Evolutionary conservation across 2,888 invertebrate species (phyloP), one percentile per base, ranked within the genome.

Genomic region (Chalcis sispes): DNA sequence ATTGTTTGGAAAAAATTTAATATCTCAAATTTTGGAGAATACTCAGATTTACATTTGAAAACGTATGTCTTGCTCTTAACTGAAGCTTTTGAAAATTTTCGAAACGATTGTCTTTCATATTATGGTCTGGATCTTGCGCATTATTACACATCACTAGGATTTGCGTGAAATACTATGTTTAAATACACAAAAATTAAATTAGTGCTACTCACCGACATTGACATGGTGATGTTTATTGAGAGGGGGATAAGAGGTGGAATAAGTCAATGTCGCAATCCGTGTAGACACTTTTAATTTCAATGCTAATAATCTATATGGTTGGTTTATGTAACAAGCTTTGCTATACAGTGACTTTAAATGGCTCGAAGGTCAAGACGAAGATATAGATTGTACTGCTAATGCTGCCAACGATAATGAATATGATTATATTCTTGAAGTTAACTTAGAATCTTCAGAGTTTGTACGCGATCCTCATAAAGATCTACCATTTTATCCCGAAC

Each of bases 281-380:
- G 7, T 54, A 36, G 36, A 18, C 4, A 13, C 40, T 15, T 15
- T 70, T 3, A 46, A 70, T 36, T 70, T 18, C 25, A 61, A 67
- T 32, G 50, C 59, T 7, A 74, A 74, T 40, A 74, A 74, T 36
- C 18, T 59, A 20, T 74, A 54, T 15, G 27, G 50, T 27, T 54
- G 54, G 27, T 25, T 27, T 54, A 54, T 54, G 54, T 27, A 25
- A 1, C 2, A 54, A 27, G 2, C 25, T 27, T 13, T 23, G 4
- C 23, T 20, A 8, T 52, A 54, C 15, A 27, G 54, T 13, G 54
- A 13, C 3, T 75, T 70, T 15, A 32, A 70, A 15, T 69, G 69
- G 62, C 13, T 61, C 1, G 1, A 32, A 61, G 15, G n/a, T n/a
- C n/a, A n/a, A n/a, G n/a, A 50, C 20, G 10, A 20, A n/a, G n/a